A percentile compares a stretch with the other conserved stretches of the same genome.
phyloP scores from a whole-genome alignment of 1,140 invertebrate species.

The Lucilia sericata region DNA sequence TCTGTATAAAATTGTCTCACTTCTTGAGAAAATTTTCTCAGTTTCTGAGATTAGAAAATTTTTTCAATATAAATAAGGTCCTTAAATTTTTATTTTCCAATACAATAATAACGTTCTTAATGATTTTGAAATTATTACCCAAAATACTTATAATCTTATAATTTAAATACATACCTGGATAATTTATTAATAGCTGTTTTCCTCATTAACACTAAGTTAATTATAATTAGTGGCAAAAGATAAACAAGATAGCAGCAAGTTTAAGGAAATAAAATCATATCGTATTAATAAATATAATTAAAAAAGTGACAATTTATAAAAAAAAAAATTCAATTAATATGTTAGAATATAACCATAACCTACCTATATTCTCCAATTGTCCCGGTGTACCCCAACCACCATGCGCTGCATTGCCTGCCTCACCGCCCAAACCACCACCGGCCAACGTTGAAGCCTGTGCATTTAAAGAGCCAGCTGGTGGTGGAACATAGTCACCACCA shows the following conservation, averaged over 20 bases:
- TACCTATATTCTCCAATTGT: constrained; percentile 64
- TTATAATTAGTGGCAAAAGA: constrained; percentile 49
- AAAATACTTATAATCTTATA: neutral
- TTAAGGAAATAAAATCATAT: neutral
- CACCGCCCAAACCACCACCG: constrained; percentile 60
- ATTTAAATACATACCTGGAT: constrained; percentile 70
- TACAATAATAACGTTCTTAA: too few relatives aligned
- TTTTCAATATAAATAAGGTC: too few relatives aligned
- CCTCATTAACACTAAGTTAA: constrained; percentile 80
- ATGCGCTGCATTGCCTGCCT: constrained; percentile 64
- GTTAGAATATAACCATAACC: constrained; percentile 39
- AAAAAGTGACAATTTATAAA: neutral
- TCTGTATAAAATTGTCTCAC: too few relatives aligned
- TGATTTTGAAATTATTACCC: too few relatives aligned
- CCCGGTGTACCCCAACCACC: constrained; percentile 66
- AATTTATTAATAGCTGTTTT: constrained; percentile 81
- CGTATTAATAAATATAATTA: neutral
- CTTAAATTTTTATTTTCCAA: too few relatives aligned
- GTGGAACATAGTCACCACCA: constrained; percentile 64
- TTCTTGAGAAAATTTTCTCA: too few relatives aligned
- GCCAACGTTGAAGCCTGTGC: constrained; percentile 61
- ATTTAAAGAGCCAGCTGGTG: constrained; percentile 57
- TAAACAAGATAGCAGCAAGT: neutral
- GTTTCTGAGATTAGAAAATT: too few relatives aligned
- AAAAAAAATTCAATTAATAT: neutral